Evolutionary conservation across 2,113 vertebrate genomes (phyloP).

Genomic region (Tyrannus savana): DNA sequence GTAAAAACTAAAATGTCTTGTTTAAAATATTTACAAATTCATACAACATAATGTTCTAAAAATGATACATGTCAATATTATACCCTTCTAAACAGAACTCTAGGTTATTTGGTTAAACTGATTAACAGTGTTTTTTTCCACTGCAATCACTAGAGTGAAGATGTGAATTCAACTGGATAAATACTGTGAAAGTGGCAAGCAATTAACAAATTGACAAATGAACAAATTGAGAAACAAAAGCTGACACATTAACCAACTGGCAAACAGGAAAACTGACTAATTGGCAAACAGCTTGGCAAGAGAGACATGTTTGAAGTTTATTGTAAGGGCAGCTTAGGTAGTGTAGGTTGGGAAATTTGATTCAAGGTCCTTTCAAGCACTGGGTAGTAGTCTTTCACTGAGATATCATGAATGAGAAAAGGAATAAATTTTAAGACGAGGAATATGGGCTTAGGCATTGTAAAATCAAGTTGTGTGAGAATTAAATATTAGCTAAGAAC

Average conservation of each 20-base stretch:
- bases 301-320: background rate
- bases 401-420: background rate
- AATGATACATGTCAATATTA: background rate
- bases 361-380: background rate
- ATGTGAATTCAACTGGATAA: background rate
- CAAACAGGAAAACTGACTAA: constrained; percentile 6
- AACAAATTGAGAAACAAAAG: constrained; percentile 27
- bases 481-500: background rate
- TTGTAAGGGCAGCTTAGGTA: background rate
- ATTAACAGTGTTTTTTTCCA: background rate
- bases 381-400: background rate
- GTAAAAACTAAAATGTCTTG: background rate
- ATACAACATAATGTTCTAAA: background rate
- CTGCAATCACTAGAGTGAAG: background rate
- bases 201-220: constrained; percentile 46
- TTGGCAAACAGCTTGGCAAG: background rate
- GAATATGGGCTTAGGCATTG: background rate
- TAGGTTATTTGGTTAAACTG: background rate
- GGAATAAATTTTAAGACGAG: background rate
- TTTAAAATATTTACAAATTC: background rate
- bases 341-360: background rate
- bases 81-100: background rate
- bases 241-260: constrained; percentile 7
- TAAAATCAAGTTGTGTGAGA: background rate
- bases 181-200: background rate